Base-by-base conservation (phyloP, 2,888 invertebrate genomes). In the Stenolophus ochropezus region DNA sequence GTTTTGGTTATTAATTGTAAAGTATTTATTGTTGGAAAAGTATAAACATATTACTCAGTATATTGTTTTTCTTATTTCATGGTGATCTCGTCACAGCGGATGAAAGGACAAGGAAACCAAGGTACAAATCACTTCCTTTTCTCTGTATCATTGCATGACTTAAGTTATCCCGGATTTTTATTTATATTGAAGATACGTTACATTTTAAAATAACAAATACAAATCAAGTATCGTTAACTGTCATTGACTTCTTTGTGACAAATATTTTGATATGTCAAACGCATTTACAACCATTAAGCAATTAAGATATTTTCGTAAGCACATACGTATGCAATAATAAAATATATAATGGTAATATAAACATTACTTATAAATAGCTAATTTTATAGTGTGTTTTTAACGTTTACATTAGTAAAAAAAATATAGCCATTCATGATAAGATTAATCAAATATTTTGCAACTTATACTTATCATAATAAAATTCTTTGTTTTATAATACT, bases 91-190 rank as follows among this genome's bases (percentile, higher is more conserved):
- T 87, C 89, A 85, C 90, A 94, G 94, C 94, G 94, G 93, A 94
- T 94, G 94, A 95, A 94, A 94, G 94, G 94, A 93, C 94, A 94
- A 93, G 94, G 94, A 92, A 94, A 94, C 91, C 94, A 94, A 94
- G 94, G 94, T 94, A 92, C 86, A 47, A 79, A 77, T 85, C 82
- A 81, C 87, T 89, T 75, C 76, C 51, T 81, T 33, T 53, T 58
- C 47, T 56, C 14, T 51, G 23, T 78, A 18, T 73, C 74, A 23
- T 53, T 58, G 47, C 53, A 42, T 65, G 51, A 33, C 47, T 42
- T 56, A 74, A 27, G 18, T 25, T 27, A 75, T 75, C 53, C 53
- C 18, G 25, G 27, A 27, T 75, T 23, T 75, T 53, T 73, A 69
- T 33, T 69, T 69, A 18, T 14, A 16, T 33, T 33, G 33, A 33